Evolutionary conservation across 2,113 vertebrate species (phyloP).

Genomic region (Microtus oregoni): DNA sequence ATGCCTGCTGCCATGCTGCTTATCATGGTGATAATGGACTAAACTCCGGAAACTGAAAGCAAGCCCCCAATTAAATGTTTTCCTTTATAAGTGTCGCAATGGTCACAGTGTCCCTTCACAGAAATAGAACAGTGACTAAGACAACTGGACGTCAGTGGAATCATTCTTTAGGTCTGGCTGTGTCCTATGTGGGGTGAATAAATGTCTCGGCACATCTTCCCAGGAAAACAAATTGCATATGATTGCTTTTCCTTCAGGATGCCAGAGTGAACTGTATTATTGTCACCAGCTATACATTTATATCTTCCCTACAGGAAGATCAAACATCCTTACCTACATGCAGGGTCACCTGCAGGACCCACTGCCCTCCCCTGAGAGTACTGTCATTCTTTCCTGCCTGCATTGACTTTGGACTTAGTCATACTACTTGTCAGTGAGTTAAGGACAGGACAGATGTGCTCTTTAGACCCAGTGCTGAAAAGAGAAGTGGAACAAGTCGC

Average conservation of each 20-base stretch:
- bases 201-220: background rate
- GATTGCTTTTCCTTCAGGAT: background rate
- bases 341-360: no score
- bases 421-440: background rate
- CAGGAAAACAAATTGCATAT: background rate
- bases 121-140: background rate
- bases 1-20: background rate
- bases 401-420: background rate
- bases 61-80: background rate
- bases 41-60: background rate
- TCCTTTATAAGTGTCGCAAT: background rate
- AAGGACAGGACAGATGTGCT: background rate
- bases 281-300: background rate
- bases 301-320: background rate
- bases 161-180: background rate
- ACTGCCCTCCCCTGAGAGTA: background rate
- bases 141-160: background rate
- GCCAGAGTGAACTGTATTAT: background rate
- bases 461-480: background rate
- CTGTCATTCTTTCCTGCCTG: background rate
- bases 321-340: background rate
- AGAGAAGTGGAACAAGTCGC: background rate
- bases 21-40: background rate
- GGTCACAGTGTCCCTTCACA: background rate
- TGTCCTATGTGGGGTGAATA: background rate